Percentiles rank a stretch among this genome's conserved stretches.
Evolutionary conservation across 2,888 invertebrate species (phyloP).

Genomic region (Petrolisthes manimaculis): DNA sequence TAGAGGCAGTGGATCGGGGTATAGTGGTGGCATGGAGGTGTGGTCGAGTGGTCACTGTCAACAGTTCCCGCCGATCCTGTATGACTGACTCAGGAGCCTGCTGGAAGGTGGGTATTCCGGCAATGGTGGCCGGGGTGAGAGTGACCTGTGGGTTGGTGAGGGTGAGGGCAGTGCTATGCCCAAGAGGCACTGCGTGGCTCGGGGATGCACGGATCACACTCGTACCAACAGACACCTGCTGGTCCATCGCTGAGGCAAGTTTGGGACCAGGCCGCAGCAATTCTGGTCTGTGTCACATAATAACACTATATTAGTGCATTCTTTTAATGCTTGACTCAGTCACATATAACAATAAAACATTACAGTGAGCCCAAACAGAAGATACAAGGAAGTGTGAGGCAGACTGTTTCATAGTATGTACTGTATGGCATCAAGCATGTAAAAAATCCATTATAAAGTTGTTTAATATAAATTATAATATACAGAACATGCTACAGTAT

Average conservation of each 20-base stretch:
- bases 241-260: slow-evolving; percentile 52
- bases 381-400: too few species aligned
- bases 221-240: slow-evolving; percentile 53
- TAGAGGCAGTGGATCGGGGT: slow-evolving; percentile 28
- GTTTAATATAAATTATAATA: too few species aligned
- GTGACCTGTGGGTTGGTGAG: slow-evolving; percentile 35
- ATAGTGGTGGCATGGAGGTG: slow-evolving; percentile 4
- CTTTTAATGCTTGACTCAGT: too few species aligned
- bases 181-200: slow-evolving; percentile 46
- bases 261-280: slow-evolving; percentile 75
- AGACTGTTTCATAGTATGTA: too few species aligned
- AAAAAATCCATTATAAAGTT: too few species aligned
- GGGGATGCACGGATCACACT: slow-evolving; percentile 64
- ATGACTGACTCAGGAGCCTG: slow-evolving; percentile 60
- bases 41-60: slow-evolving; percentile 67
- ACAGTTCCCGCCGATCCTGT: slow-evolving; percentile 51
- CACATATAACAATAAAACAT: too few species aligned
- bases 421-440: too few species aligned
- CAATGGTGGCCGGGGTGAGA: slow-evolving; percentile 17
- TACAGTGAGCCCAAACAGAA: too few species aligned
- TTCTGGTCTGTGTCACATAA: slow-evolving; percentile 76
- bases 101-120: slow-evolving; percentile 29
- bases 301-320: too few species aligned
- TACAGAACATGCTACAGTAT: too few species aligned
- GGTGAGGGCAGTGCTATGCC: slow-evolving; percentile 23